Base-by-base conservation (phyloP, 2,113 vertebrate genomes). In the Stercorarius parasiticus region DNA sequence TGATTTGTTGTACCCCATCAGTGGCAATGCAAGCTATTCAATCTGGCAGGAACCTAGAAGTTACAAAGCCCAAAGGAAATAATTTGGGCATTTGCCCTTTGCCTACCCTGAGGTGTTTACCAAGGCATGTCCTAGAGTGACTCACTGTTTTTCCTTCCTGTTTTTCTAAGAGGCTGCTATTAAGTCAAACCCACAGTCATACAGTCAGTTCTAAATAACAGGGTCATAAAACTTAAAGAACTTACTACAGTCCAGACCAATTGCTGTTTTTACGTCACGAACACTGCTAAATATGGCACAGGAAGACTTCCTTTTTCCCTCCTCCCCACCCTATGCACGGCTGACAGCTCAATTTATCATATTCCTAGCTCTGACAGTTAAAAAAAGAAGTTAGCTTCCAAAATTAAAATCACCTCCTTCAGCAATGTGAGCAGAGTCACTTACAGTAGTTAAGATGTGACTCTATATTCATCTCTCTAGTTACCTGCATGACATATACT, bases 391-490 rank as follows among this genome's bases (percentile, higher is more conserved):
- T 42, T 59, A 34, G 26, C 47, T 89, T 89, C 84, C 77, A 91
- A 93, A 95, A 95, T 84, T 82, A 95, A 94, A 94, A 89, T 38
- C 21, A 50, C 21, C 52, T 78, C 80, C 91, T 74, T 91, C 77
- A 91, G 89, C 65, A 74, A 55, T 18, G 10, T 23, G 69, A 95
- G 23, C 30, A 45, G 26, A 94, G 43, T 69, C 64, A 62, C 50
- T 78, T 69, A 50, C 0, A 55, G 32, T 10, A 23, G 43, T 43
- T 73, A 84, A 64, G 52, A 52, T 84, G 49, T 30, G 52, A 81
- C 27, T 67, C 71, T 91, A 12, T 69, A 78, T 88, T 90, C 14
- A 81, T 53, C 40, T 78, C 21, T 80, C 30, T 30, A 7, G 0
- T 55, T 72, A 80, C 25, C 27, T 58, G 16, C 17, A 49, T 45